Evolutionary conservation across 2,797 vertebrate species (phyloP).

Genomic region (Acropternis orthonyx): DNA sequence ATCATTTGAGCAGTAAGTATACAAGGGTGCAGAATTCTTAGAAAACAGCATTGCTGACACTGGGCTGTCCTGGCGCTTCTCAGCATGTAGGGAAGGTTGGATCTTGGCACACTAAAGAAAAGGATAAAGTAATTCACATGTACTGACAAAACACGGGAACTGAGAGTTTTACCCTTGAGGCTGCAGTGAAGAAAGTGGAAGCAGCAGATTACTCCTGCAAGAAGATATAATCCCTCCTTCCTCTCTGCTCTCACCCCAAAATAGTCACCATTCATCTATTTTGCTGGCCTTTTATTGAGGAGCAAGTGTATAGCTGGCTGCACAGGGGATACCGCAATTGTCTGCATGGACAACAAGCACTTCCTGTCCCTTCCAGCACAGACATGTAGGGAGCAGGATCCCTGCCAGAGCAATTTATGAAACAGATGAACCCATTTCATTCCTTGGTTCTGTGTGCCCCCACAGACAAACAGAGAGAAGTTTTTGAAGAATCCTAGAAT

Average conservation of each 20-base stretch:
- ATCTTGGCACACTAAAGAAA: neutral
- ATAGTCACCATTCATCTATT: neutral
- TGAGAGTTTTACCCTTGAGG: neutral
- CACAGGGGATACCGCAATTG: neutral
- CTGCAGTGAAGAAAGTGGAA: neutral
- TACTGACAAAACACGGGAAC: neutral
- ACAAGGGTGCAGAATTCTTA: constrained; percentile 2
- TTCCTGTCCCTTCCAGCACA: neutral
- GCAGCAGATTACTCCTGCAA: neutral
- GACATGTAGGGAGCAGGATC: neutral
- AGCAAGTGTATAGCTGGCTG: neutral
- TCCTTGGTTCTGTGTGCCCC: neutral
- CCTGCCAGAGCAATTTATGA: neutral
- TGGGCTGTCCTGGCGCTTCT: neutral
- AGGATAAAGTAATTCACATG: neutral
- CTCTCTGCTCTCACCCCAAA: neutral
- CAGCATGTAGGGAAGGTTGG: neutral
- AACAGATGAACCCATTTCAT: neutral
- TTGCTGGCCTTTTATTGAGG: neutral
- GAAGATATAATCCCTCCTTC: neutral
- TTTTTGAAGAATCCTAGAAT: neutral
- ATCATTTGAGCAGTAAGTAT: neutral
- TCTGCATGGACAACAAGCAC: neutral
- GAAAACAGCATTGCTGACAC: neutral
- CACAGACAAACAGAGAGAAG: neutral